Percentiles rank a stretch among this genome's conserved stretches.
phyloP scores from a whole-genome alignment of 2,797 vertebrate species.

The Poecile montanus region DNA sequence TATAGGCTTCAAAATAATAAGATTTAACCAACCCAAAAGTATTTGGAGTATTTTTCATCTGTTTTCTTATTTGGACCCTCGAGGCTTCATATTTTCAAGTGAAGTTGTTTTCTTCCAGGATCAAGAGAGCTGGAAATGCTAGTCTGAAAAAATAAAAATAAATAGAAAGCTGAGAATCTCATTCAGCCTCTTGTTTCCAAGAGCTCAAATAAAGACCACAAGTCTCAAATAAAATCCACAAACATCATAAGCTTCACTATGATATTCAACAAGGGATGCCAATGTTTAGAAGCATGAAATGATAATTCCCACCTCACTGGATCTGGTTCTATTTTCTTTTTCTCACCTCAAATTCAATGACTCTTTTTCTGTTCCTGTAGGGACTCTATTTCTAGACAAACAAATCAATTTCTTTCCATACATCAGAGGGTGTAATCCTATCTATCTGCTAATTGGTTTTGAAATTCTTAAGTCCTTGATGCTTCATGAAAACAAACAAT shows the following conservation, averaged over 20 bases:
- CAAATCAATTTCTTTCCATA: background rate
- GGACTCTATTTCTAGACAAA: background rate
- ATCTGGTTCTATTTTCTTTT: slow-evolving; percentile 35
- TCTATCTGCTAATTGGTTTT: background rate
- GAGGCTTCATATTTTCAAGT: slow-evolving; percentile 63
- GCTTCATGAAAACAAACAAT: background rate
- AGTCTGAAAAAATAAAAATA: slow-evolving; percentile 50
- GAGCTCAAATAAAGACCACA: slow-evolving; percentile 58
- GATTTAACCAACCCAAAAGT: slow-evolving; percentile 52
- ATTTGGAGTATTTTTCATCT: slow-evolving; percentile 57
- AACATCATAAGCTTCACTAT: background rate
- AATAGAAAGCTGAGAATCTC: slow-evolving; percentile 65
- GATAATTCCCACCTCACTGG: slow-evolving; percentile 8
- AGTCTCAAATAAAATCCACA: slow-evolving; percentile 55
- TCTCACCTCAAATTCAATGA: slow-evolving; percentile 9
- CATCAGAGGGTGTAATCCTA: background rate
- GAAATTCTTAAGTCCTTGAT: background rate
- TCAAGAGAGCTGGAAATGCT: slow-evolving; percentile 60
- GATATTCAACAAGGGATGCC: slow-evolving; percentile 21
- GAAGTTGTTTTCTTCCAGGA: slow-evolving; percentile 66
- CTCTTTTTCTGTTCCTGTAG: slow-evolving; percentile 13
- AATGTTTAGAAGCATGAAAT: background rate
- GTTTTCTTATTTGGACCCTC: slow-evolving; percentile 53
- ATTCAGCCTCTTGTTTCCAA: slow-evolving; percentile 58
- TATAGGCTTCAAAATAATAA: slow-evolving; percentile 51